Conservation (phyloP, 2,888 invertebrate species). For the Idaea dimidiata region DNA sequence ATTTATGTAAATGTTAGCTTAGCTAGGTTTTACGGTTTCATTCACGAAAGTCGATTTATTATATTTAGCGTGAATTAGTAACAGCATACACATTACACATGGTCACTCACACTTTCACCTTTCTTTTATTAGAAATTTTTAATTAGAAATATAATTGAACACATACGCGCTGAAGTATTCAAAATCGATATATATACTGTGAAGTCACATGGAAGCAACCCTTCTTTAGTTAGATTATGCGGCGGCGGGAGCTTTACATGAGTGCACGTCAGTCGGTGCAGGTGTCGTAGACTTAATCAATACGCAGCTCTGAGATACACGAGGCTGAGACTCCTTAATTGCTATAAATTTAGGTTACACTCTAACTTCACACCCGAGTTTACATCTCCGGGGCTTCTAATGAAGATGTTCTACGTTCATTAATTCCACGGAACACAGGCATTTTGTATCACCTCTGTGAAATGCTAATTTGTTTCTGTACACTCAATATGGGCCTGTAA, state of each 20-base stretch:
- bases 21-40: too few species aligned
- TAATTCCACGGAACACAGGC: conserved; percentile 59
- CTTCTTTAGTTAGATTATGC: not conserved
- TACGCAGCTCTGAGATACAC: conserved; percentile 35
- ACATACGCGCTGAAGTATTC: too few species aligned
- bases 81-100: too few species aligned
- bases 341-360: conserved; percentile 56
- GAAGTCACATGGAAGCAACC: conserved; percentile 7
- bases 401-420: conserved; percentile 71
- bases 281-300: conserved; percentile 45
- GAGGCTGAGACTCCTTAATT: conserved; percentile 55
- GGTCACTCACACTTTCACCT: too few species aligned
- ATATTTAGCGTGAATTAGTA: too few species aligned
- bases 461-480: conserved; percentile 74
- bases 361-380: conserved; percentile 36
- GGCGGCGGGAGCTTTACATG: conserved; percentile 18
- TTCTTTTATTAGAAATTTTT: too few species aligned
- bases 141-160: too few species aligned
- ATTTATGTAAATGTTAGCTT: too few species aligned
- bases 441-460: conserved; percentile 72
- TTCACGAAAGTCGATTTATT: too few species aligned
- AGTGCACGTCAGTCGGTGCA: conserved; percentile 33
- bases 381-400: conserved; percentile 64
- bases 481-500: conserved; percentile 69
- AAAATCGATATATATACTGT: too few species aligned